A percentile compares a stretch with the other conserved stretches of the same genome.
These are phyloP conservation scores for Sebastes hubbsi DNA, from an alignment of 2,797 vertebrate genomes.

Conservation along the genomic window DNA sequence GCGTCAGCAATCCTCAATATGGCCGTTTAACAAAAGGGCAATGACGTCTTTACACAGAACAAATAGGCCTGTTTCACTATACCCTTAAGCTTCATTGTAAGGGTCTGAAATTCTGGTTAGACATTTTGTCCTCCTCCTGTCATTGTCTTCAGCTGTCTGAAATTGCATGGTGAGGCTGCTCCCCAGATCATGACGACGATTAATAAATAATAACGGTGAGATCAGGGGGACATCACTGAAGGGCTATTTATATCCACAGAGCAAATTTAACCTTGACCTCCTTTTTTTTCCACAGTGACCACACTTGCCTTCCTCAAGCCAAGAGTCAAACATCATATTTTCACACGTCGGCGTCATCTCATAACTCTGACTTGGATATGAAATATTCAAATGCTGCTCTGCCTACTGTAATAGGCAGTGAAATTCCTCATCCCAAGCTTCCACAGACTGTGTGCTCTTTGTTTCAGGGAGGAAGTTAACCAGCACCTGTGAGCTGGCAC, in stretches of 20 bases:
- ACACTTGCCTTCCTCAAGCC: constrained; percentile 32
- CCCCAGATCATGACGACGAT: constrained; percentile 67
- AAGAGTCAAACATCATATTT: constrained; percentile 63
- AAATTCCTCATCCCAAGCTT: constrained; percentile 50
- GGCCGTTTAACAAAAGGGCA: constrained; percentile 50
- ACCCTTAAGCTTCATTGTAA: constrained; percentile 7
- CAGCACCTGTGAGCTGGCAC: constrained; percentile 8
- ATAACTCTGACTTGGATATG: constrained; percentile 59
- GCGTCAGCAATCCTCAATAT: constrained; percentile 39
- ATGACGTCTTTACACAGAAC: constrained; percentile 31
- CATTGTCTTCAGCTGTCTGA: constrained; percentile 46
- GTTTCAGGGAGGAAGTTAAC: neutral
- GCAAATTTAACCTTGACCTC: constrained; percentile 77
- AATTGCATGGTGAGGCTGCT: constrained; percentile 29
- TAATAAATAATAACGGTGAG: constrained; percentile 72
- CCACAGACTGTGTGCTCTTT: constrained; percentile 24
- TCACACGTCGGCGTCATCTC: constrained; percentile 55
- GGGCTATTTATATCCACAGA: constrained; percentile 65
- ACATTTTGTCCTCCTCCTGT: constrained; percentile 39
- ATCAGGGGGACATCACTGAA: constrained; percentile 61
- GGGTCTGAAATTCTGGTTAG: constrained; percentile 9
- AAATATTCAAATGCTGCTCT: constrained; percentile 65
- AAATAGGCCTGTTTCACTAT: constrained; percentile 30
- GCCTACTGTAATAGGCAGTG: constrained; percentile 38
- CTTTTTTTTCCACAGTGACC: constrained; percentile 49